A percentile compares a stretch with the other conserved stretches of the same genome.
phyloP scores from a whole-genome alignment of 1,140 invertebrate genomes.

The Apolygus lucorum region DNA sequence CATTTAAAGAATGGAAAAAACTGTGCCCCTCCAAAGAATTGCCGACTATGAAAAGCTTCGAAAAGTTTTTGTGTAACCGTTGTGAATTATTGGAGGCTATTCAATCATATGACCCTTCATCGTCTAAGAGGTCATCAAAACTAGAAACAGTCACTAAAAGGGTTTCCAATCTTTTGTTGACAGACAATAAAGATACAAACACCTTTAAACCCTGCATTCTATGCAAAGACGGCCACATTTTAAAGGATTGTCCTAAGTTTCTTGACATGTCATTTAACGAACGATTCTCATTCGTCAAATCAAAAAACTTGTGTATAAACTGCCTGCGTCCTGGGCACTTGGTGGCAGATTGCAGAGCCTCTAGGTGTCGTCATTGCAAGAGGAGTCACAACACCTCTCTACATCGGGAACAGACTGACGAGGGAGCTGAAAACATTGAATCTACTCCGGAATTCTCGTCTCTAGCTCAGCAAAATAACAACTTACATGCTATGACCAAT shows the following conservation, averaged over 20 bases:
- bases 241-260: not conserved
- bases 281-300: not conserved
- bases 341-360: not conserved
- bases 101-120: too few relatives aligned
- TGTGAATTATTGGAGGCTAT: constrained; percentile 2
- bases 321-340: not conserved
- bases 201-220: not conserved
- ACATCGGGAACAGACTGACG: not conserved
- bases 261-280: not conserved
- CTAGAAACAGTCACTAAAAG: too few relatives aligned
- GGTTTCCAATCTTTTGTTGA: too few relatives aligned
- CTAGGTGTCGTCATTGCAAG: not conserved
- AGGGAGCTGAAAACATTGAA: too few relatives aligned
- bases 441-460: too few relatives aligned
- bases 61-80: too few relatives aligned
- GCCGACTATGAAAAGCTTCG: too few relatives aligned
- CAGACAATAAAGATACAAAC: too few relatives aligned
- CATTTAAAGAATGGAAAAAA: not conserved
- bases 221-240: not conserved
- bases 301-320: not conserved
- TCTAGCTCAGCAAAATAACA: too few relatives aligned
- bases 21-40: too few relatives aligned
- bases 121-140: too few relatives aligned
- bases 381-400: not conserved
- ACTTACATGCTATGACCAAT: too few relatives aligned